Base-by-base conservation (phyloP, 2,888 invertebrate species). In the Microctonus brassicae region DNA sequence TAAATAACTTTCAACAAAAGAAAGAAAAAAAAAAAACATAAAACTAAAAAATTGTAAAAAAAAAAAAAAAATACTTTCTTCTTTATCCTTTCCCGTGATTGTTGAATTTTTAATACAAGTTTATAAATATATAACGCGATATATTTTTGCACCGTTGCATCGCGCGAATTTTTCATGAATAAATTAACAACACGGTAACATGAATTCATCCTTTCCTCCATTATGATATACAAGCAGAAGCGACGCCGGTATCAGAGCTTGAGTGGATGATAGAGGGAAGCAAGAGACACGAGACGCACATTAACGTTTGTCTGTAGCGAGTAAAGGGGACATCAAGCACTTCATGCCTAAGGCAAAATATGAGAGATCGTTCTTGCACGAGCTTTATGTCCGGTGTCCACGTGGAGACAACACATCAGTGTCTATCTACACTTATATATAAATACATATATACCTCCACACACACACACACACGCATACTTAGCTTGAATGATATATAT, bases 401-500 rank as follows among this genome's bases (percentile, higher is more conserved):
- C 17, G 10, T 42, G 11, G 36, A 39, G 39, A 61, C 36, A 61
- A 61, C 36, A 13, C n/a, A 20, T 22, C 20, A 36, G 61, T 39
- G 34, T 39, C n/a, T n/a, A n/a, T n/a, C n/a, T n/a, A n/a, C n/a
- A 42, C n/a, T 1, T 6, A 42, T 3, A 42, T 6, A 42, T n/a
- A n/a, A 39, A 39, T 39, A 39, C n/a, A 39, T 11, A 36, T 36
- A 7, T n/a, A n/a, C n/a, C n/a, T n/a, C n/a, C n/a, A 42, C n/a
- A 11, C 13, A 42, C 2, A 42, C 13, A 42, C 42, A 47, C 6
- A 47, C 7, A 47, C 61, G 17, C 39, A 61, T 22, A 61, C 61
- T 61, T 39, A 61, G 39, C 36, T 61, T 39, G 24, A 39, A 61
- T 61, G 61, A 63, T 26, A 6, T 58, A 33, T n/a, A n/a, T 24